phyloP scores from a whole-genome alignment of 2,797 vertebrate genomes.

The Sebastes melanostomus region DNA sequence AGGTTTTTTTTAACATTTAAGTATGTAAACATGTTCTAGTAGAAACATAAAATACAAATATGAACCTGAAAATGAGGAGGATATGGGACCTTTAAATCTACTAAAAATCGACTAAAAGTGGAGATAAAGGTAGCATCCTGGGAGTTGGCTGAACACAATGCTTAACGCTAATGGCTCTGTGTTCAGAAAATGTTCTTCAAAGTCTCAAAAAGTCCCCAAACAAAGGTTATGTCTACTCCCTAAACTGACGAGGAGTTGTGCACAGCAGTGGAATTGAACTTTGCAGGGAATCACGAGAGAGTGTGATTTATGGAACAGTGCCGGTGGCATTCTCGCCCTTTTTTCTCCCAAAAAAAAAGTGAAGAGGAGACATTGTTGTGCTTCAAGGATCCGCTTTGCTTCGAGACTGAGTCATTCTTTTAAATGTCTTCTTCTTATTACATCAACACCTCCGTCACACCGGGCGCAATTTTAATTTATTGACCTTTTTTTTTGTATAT shows the following conservation, averaged over 20 bases:
- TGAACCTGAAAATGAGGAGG: too few species aligned
- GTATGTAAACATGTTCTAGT: too few species aligned
- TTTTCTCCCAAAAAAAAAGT: not conserved
- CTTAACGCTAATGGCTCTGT: not conserved
- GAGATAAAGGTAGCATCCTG: not conserved
- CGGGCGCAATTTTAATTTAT: not conserved
- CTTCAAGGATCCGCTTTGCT: not conserved
- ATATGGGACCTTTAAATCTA: not conserved
- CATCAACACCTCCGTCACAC: not conserved
- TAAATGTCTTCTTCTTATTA: not conserved
- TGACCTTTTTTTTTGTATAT: not conserved
- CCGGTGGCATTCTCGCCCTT: not conserved
- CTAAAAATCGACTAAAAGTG: not conserved
- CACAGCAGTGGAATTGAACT: not conserved
- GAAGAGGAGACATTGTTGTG: not conserved
- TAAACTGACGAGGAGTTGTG: not conserved
- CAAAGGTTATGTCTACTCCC: not conserved
- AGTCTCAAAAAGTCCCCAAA: not conserved
- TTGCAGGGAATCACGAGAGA: not conserved
- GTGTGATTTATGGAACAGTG: not conserved
- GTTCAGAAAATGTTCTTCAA: not conserved
- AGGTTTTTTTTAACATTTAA: too few species aligned
- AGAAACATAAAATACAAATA: too few species aligned
- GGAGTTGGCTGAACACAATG: not conserved
- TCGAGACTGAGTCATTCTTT: not conserved